These are phyloP conservation scores for Notarius quadriscutis DNA, from an alignment of 2,113 vertebrate species.

Conservation along the genomic window DNA sequence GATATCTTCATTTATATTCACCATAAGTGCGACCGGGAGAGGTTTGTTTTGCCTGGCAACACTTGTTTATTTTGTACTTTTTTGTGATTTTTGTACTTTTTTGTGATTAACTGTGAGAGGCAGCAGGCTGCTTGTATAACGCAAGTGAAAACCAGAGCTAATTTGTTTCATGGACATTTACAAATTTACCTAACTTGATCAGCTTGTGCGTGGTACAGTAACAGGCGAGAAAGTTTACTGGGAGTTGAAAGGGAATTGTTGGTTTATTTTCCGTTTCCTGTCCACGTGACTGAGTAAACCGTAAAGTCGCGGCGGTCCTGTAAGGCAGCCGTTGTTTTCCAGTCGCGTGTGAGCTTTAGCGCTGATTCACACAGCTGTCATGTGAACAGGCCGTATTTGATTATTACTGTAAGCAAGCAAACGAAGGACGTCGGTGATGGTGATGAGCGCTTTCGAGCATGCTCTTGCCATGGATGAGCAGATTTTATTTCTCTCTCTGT, in stretches of 20 bases:
- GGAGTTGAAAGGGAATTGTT: no score
- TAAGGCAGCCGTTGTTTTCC: slow-evolving; percentile 18
- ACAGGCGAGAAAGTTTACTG: neutral
- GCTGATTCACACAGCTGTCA: slow-evolving; percentile 16
- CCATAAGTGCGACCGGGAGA: no score
- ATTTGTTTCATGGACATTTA: neutral
- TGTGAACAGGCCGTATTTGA: neutral
- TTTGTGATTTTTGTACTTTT: no score
- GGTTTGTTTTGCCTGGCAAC: no score
- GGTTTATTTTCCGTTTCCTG: neutral
- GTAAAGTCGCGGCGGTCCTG: neutral
- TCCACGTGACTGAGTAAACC: neutral
- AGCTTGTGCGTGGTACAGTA: neutral
- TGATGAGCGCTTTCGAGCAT: slow-evolving; percentile 11
- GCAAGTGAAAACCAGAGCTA: neutral
- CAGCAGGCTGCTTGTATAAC: no score
- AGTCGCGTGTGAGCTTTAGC: neutral
- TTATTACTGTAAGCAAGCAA: slow-evolving; percentile 33
- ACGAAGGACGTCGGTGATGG: slow-evolving; percentile 1
- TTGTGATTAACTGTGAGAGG: no score
- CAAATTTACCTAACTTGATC: neutral
- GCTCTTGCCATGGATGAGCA: slow-evolving; percentile 19
- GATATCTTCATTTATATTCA: no score
- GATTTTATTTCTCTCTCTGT: slow-evolving; percentile 26
- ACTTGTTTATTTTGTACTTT: no score